Evolutionary conservation across 2,888 invertebrate genomes (phyloP), one percentile per base, ranked within the genome.

Genomic region (Caradrina kadenii): DNA sequence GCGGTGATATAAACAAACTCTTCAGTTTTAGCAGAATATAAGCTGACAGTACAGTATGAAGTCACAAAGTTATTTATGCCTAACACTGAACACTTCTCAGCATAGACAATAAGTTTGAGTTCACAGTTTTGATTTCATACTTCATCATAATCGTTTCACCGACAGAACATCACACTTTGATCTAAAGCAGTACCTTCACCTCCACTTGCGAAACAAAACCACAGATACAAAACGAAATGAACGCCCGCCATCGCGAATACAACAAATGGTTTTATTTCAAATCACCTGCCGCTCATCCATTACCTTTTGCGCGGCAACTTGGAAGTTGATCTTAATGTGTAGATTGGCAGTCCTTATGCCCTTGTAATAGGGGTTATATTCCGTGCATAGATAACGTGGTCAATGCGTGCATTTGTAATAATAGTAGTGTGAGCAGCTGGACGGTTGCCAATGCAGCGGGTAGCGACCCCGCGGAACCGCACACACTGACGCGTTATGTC

Each of bases 211-310:
- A 84, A 80, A 76, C 81, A 77, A 35, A 35, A 35, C 35, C 35
- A 35, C 35, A 35, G 35, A 35, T 35, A 35, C 35, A 35, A 81
- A 82, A 80, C 71, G 63, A 81, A 81, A 76, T 81, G 76, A 74
- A 70, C 76, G 67, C 81, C 80, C 76, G 67, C 81, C 80, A 80
- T 82, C 65, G 82, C 86, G 79, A 82, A 85, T 82, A 84, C 84
- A 86, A 87, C 86, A 86, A 85, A 89, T 87, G 85, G 81, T 85
- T 82, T 83, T 86, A 86, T 86, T 85, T 84, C 84, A 82, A 85
- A 88, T 87, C 89, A 88, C 87, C 89, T 89, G 89, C 85, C 76
- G 81, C 81, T 70, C 89, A 86, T 89, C 87, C 83, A 88, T 89
- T 87, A 85, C 85, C 84, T 79, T 75, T 69, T 56, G 49, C 52